Evolutionary conservation across 2,888 invertebrate species (phyloP).

Genomic region (Rhimphoctona megacephalus): DNA sequence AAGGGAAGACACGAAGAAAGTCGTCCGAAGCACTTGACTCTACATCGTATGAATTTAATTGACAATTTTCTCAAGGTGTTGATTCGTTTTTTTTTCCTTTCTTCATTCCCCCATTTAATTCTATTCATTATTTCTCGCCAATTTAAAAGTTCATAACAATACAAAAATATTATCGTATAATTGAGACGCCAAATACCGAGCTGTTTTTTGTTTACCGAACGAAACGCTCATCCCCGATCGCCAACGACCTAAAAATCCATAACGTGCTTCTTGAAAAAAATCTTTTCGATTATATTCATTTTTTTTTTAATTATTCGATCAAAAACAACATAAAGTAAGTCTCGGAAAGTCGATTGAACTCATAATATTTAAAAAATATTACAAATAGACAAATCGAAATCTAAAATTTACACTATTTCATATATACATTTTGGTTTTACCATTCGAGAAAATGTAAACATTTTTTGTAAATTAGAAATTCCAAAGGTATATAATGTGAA

Average conservation of each 20-base stretch:
- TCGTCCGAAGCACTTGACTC: constrained; percentile 50
- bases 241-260: no score
- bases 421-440: no score
- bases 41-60: constrained; percentile 61
- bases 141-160: constrained; percentile 14
- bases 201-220: neutral
- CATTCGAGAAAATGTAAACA: no score
- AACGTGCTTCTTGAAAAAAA: no score
- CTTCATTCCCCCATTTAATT: constrained; percentile 26
- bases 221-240: neutral
- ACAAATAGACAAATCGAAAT: neutral
- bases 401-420: neutral
- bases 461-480: no score
- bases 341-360: neutral
- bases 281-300: neutral
- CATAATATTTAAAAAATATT: neutral
- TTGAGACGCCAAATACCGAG: neutral
- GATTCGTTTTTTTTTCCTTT: constrained; percentile 21
- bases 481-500: no score
- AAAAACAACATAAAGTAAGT: neutral
- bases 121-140: constrained; percentile 18
- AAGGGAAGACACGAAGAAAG: constrained; percentile 45
- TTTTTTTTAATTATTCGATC: neutral
- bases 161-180: neutral
- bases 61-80: constrained; percentile 63